Base-by-base conservation (phyloP, 2,113 vertebrate species). In the Tragelaphus buxtoni region DNA sequence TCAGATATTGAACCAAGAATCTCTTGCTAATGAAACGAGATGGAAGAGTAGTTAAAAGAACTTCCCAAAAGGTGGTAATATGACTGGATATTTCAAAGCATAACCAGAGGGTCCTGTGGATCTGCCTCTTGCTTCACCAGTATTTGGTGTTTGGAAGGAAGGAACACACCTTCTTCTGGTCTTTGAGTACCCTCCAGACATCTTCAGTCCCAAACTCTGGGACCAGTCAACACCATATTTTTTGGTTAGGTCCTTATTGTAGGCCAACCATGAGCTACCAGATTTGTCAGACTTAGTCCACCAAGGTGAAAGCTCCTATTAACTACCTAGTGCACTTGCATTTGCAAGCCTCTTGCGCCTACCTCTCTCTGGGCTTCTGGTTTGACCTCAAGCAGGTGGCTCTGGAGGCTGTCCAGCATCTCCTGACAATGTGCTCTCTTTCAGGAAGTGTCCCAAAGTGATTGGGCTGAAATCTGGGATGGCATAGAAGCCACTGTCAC, bases 101-200 rank as follows among this genome's bases (percentile, higher is more conserved):
- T 32, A n/a, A 13, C n/a, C 0, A 0, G 0, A n/a, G 28, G 55
- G 35, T 22, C 14, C 53, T 72, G 18, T 0, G 5, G 28, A 69
- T 20, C 28, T 76, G 60, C 39, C 55, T 87, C 74, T 63, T 45
- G 20, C 26, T 49, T 77, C 47, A 60, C 28, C 1, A 9, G 20
- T 30, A 30, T 81, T 87, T 2, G 16, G 18, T 53, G 42, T 60
- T 87, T 82, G 7, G 18, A 92, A 6, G 7, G 18, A 92, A 6
- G 53, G 28, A 56, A 74, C 20, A 76, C 13, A 89, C 45, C 4
- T 63, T 63, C 87, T 77, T 84, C 58, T 4, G 11, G 65, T 22
- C 53, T 63, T 28, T 53, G 20, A 45, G 28, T 12, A 22, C 65
- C 9, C 4, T 84, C 39, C 28, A 84, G 30, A 14, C 9, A 56